Conservation (phyloP, 53 echinoderm and acorn worm species). For the Astropecten irregularis region DNA sequence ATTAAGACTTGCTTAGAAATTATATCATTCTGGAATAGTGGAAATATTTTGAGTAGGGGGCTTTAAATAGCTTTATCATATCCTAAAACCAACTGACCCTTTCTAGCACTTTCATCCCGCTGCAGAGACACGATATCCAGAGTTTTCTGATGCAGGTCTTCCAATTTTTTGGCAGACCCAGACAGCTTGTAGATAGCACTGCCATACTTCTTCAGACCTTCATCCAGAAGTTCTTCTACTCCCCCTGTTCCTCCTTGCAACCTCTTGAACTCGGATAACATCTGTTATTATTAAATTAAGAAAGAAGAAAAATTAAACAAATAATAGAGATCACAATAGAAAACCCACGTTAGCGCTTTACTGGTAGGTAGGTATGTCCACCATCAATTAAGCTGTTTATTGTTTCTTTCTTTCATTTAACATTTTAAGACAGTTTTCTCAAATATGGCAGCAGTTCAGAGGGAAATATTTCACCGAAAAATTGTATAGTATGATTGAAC, state of each 20-base stretch:
- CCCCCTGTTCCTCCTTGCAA: slow-evolving; percentile 18
- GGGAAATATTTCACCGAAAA: too few relatives aligned
- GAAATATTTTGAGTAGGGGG: too few relatives aligned
- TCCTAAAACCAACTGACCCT: slow-evolving; percentile 19
- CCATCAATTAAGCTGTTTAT: too few relatives aligned
- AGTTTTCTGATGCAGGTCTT: slow-evolving; percentile 33
- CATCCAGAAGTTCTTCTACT: slow-evolving; percentile 34
- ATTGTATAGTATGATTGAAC: too few relatives aligned
- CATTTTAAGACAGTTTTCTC: too few relatives aligned
- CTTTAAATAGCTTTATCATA: background rate
- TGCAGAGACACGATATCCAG: slow-evolving; percentile 23
- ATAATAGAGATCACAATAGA: too few relatives aligned
- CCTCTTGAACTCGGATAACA: slow-evolving; percentile 49
- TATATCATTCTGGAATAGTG: too few relatives aligned
- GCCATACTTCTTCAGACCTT: slow-evolving; percentile 38
- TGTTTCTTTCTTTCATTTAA: too few relatives aligned
- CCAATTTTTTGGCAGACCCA: slow-evolving; percentile 43
- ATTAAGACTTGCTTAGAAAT: too few relatives aligned
- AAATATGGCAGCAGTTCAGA: too few relatives aligned
- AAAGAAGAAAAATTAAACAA: slow-evolving; percentile 1
- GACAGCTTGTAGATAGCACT: slow-evolving; percentile 23
- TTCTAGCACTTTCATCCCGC: slow-evolving; percentile 30
- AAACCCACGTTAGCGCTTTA: background rate
- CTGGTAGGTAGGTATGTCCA: background rate
- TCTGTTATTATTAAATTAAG: slow-evolving; percentile 15